Evolutionary conservation across 2,113 vertebrate genomes (phyloP).

Genomic region (Casuarius casuarius): DNA sequence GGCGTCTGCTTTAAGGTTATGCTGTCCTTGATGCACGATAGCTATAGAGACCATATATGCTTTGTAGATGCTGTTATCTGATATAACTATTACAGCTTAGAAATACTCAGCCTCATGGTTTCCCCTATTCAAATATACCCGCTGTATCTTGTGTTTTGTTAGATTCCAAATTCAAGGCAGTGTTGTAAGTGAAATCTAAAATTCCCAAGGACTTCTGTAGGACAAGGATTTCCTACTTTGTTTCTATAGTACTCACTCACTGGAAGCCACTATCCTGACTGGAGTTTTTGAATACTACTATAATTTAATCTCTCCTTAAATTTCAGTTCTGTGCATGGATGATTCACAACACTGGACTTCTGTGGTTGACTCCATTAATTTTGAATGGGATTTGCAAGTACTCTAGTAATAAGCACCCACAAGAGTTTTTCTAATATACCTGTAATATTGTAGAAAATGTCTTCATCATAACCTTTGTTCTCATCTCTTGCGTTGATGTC

Average conservation of each 20-base stretch:
- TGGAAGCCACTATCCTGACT: not conserved
- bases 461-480: conserved; percentile 51
- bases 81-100: not conserved
- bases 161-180: not conserved
- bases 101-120: not conserved
- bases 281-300: not conserved
- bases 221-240: not conserved
- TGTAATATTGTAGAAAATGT: conserved; percentile 63
- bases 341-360: not conserved
- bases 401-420: not conserved
- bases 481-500: conserved; percentile 68
- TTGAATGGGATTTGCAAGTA: not conserved
- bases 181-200: not conserved
- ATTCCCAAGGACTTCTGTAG: not conserved
- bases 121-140: too few species aligned
- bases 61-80: not conserved
- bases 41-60: not conserved
- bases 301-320: not conserved
- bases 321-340: not conserved
- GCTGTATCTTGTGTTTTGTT: not conserved
- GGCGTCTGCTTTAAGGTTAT: not conserved
- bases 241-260: not conserved
- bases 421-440: conserved; percentile 6
- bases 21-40: not conserved
- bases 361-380: not conserved